Evolutionary conservation across 2,797 vertebrate species (phyloP).

Genomic region (Falco concolor): DNA sequence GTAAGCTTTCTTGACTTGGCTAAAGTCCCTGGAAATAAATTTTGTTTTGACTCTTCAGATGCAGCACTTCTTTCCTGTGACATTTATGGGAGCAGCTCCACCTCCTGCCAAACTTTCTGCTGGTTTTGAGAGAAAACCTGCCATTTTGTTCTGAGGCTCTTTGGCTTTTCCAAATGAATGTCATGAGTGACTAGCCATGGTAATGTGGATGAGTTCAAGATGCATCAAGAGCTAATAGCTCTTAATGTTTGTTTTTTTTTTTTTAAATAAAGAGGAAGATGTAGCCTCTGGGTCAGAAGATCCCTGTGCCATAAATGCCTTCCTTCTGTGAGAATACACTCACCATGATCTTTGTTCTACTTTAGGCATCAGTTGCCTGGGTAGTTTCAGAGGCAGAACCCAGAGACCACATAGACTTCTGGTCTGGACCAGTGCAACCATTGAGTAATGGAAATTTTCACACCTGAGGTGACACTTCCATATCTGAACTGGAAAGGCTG

Average conservation of each 20-base stretch:
- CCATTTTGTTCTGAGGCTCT: background rate
- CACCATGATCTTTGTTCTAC: background rate
- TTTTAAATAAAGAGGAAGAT: background rate
- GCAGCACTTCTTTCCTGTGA: background rate
- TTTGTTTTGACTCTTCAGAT: background rate
- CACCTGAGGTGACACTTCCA: fast-evolving
- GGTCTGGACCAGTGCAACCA: background rate
- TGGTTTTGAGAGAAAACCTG: background rate
- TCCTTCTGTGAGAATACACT: fast-evolving
- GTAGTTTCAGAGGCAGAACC: background rate
- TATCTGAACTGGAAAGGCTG: background rate
- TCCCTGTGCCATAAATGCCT: background rate
- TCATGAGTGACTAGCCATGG: background rate
- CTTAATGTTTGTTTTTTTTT: background rate
- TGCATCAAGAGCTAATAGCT: background rate
- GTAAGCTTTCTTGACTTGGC: background rate
- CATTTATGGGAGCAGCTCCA: background rate
- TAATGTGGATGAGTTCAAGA: background rate
- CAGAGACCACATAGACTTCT: background rate
- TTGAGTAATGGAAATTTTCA: background rate
- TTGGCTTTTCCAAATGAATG: background rate
- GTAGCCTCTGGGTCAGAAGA: background rate
- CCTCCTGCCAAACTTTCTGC: background rate
- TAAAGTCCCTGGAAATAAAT: background rate
- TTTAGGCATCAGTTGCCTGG: background rate